phyloP scores from a whole-genome alignment of 92 coral and sea anemone genomes.

The Umimayanthus chanpuru region DNA sequence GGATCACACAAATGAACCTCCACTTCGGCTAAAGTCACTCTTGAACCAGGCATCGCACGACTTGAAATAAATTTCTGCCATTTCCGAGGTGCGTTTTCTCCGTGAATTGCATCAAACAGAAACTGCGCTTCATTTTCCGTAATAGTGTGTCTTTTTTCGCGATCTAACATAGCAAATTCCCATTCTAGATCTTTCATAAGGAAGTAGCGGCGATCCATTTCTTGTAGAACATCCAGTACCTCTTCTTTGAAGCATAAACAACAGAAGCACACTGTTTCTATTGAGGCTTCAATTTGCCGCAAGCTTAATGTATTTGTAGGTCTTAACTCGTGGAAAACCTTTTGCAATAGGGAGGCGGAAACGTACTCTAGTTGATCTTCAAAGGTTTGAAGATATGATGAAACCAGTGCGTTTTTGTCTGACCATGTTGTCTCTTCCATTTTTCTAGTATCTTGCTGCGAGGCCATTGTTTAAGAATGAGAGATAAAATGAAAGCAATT shows the following conservation, averaged over 20 bases:
- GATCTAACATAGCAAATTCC: slow-evolving; percentile 67
- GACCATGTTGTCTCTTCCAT: neutral
- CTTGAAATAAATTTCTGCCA: slow-evolving; percentile 52
- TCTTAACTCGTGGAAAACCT: slow-evolving; percentile 55
- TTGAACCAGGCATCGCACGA: slow-evolving; percentile 51
- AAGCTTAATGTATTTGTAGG: slow-evolving; percentile 59
- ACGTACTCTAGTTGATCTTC: slow-evolving; percentile 12
- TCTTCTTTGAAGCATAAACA: slow-evolving; percentile 60
- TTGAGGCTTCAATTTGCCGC: slow-evolving; percentile 63
- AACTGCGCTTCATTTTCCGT: slow-evolving; percentile 62
- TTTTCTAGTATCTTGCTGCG: neutral
- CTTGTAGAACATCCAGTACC: slow-evolving; percentile 53
- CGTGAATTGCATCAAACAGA: slow-evolving; percentile 55
- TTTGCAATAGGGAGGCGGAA: slow-evolving; percentile 51
- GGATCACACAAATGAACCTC: slow-evolving; percentile 57
- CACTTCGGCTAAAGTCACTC: slow-evolving; percentile 55
- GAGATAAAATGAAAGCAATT: slow-evolving; percentile 1
- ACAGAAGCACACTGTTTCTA: slow-evolving; percentile 58
- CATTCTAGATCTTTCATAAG: slow-evolving; percentile 63
- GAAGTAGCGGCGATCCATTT: slow-evolving; percentile 68
- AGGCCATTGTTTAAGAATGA: slow-evolving; percentile 19
- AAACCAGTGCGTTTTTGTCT: slow-evolving; percentile 30
- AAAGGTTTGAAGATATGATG: slow-evolving; percentile 28
- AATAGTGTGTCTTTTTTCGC: slow-evolving; percentile 55
- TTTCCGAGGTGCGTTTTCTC: slow-evolving; percentile 46